Base-by-base conservation (phyloP, 2,113 vertebrate species). In the Passer domesticus region DNA sequence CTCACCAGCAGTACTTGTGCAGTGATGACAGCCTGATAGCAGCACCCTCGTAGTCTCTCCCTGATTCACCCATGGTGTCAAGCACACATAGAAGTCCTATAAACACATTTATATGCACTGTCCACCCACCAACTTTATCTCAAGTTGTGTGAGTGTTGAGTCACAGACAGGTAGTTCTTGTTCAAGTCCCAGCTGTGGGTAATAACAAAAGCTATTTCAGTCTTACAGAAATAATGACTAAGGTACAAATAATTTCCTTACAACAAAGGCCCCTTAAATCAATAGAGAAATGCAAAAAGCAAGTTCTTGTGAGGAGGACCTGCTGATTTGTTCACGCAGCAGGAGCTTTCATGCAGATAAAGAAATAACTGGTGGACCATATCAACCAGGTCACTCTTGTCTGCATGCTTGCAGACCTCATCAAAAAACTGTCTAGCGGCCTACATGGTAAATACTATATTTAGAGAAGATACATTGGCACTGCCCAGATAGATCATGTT, bases 131-230 rank as follows among this genome's bases (percentile, higher is more conserved):
- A 92, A 90, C 66, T 72, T 96, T 87, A 95, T 96, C 95, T 90
- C 47, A 50, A 62, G 52, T 86, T 89, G 47, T 81, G 63, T 33
- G 35, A 88, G 44, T 35, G 95, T 89, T 97, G 95, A 97, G 92
- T 97, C 95, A 97, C 87, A 91, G 91, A 91, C 96, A 94, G 94
- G 94, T 96, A 94, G 70, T 94, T 96, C 94, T 95, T 92, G 95
- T 95, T 94, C 89, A 75, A 81, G 69, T 67, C 30, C 11, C 73
- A 68, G 80, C 47, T 81, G 30, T 33, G 68, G 67, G 20, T 88
- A 94, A 92, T 76, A 84, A 94, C 69, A 90, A 81, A 89, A 92
- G 52, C 17, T 90, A 52, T 78, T 96, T 90, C 64, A 94, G 56
- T 67, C 52, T 92, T 43, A n/a, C 11, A 84, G 52, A 87, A 86